A percentile compares a stretch with the other conserved stretches of the same genome.
Evolutionary conservation across 2,797 vertebrate species (phyloP).

Genomic region (Falco biarmicus): DNA sequence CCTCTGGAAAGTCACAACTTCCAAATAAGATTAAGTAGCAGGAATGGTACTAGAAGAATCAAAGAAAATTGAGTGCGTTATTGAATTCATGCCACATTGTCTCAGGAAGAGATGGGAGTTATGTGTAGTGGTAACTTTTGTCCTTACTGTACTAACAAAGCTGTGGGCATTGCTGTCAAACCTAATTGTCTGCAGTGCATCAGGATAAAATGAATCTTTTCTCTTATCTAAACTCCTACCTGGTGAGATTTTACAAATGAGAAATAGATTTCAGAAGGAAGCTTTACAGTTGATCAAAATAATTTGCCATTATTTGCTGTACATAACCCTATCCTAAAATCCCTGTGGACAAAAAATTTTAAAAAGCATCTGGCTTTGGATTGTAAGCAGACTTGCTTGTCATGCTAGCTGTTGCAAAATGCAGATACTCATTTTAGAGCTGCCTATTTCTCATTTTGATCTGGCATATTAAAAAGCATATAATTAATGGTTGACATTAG

Average conservation of each 20-base stretch:
- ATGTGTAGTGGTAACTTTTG: slow-evolving; percentile 66
- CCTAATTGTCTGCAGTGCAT: slow-evolving; percentile 31
- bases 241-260: slow-evolving; percentile 24
- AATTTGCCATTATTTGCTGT: slow-evolving; percentile 14
- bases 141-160: slow-evolving; percentile 69
- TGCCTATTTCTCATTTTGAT: slow-evolving; percentile 78
- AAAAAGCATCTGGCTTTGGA: slow-evolving; percentile 14
- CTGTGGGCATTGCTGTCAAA: slow-evolving; percentile 64
- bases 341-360: background rate
- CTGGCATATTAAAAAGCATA: slow-evolving; percentile 81
- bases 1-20: slow-evolving; percentile 78
- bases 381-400: slow-evolving; percentile 66
- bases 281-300: slow-evolving; percentile 3
- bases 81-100: slow-evolving; percentile 78
- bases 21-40: slow-evolving; percentile 78
- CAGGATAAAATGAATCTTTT: slow-evolving; percentile 30
- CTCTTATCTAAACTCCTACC: background rate
- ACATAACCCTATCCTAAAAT: background rate
- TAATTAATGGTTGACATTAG: slow-evolving; percentile 84
- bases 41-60: slow-evolving; percentile 72
- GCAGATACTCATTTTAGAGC: slow-evolving; percentile 66
- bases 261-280: background rate
- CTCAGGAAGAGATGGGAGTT: slow-evolving; percentile 70
- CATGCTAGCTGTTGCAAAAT: slow-evolving; percentile 67
- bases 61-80: slow-evolving; percentile 77